Base-by-base conservation (phyloP, 2,888 invertebrate species). In the Drepana falcataria region DNA sequence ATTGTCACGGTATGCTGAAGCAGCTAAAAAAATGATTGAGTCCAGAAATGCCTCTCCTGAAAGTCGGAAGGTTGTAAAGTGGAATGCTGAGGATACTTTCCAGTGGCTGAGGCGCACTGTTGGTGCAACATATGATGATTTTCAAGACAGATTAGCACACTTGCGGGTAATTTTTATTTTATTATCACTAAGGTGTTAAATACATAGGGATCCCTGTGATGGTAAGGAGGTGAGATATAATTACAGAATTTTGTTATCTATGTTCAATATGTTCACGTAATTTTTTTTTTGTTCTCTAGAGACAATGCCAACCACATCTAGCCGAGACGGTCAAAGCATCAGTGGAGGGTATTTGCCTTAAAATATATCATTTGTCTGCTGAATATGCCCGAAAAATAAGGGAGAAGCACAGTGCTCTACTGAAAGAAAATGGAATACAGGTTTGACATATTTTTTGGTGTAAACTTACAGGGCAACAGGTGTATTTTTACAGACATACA, bases 21-120 rank as follows among this genome's bases (percentile, higher is more conserved):
- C 98, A 21, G 98, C 99, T 2, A 98, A 98, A 79, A 96, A 97
- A 84, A 97, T 98, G 92, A 98, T 99, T 68, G 99, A 98, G 85
- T 96, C 97, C 4, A 94, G 98, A 69, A 97, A 97, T 81, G 96
- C 96, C 5, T 96, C 97, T 35, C 94, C 97, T 0, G 98, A 98
- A 79, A 97, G 98, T 76, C 93, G 99, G 60, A 99, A 99, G 89
- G 96, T 98, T 9, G 98, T 99, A 0, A 99, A 98, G 82, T 99
- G 99, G 99, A 98, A 98, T 90, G 98, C 98, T 0, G 98, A 99
- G 77, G 98, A 99, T 71, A 98, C 98, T 35, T 98, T 99, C 84
- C 96, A 97, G 69, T 99, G 98, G 98, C 83, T 99, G 52, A 93
- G 98, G 77, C 94, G 96, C 74, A 98, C 98, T 6, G 95, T 97